A percentile compares a stretch with the other conserved stretches of the same genome.
Evolutionary conservation across 37 sponge, comb jelly and placozoan species (phyloP).

Genomic region (Diacarnus erythraeanus): DNA sequence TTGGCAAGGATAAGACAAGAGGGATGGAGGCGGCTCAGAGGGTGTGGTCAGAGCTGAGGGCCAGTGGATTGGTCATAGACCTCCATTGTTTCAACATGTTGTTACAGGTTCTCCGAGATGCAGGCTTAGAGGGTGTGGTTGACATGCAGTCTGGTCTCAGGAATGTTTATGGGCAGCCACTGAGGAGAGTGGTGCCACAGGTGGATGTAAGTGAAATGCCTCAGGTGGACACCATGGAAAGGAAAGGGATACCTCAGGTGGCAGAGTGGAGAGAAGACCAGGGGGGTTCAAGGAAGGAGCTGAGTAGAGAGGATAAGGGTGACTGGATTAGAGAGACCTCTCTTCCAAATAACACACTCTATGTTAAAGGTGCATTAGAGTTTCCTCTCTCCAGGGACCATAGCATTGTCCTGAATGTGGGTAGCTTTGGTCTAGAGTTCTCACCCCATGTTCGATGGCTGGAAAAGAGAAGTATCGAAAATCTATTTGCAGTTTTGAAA

Average conservation of each 20-base stretch:
- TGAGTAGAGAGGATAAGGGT: background rate
- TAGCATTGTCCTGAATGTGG: background rate
- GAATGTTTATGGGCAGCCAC: background rate
- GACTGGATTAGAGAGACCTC: background rate
- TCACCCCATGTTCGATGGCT: conserved; percentile 35
- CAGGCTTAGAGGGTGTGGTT: conserved; percentile 22
- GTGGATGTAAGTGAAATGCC: background rate
- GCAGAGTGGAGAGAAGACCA: background rate
- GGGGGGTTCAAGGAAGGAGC: background rate
- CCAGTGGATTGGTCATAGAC: conserved; percentile 24
- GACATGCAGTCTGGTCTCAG: background rate
- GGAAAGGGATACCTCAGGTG: background rate
- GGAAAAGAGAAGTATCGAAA: conserved; percentile 14
- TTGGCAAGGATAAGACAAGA: conserved; percentile 18
- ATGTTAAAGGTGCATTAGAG: background rate
- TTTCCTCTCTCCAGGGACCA: background rate
- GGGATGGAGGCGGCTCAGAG: conserved; percentile 31
- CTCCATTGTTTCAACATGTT: conserved; percentile 45
- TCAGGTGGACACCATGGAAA: background rate
- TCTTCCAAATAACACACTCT: background rate
- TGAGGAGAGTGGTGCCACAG: background rate
- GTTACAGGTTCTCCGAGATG: conserved; percentile 47
- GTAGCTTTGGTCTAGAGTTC: background rate
- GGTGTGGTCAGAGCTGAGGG: conserved; percentile 54
- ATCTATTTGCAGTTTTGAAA: conserved; percentile 9